Conservation (phyloP, 2,888 invertebrate genomes). For the Meteorus cinctellus region DNA sequence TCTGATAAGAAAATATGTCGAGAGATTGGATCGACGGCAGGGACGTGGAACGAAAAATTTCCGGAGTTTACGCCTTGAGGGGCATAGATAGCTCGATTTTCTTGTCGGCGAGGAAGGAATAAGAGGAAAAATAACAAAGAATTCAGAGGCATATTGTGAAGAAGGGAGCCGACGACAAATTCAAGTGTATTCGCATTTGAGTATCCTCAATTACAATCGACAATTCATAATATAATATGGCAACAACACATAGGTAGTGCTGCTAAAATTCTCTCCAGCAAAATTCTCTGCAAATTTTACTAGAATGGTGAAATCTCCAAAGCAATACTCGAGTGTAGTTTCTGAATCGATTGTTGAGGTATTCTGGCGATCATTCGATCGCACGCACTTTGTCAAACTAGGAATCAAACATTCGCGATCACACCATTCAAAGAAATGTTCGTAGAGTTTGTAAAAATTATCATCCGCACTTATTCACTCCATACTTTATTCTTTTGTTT, state of each 20-base stretch:
- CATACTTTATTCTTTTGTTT: too few relatives aligned
- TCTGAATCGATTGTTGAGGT: too few relatives aligned
- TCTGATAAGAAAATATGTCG: slow-evolving; percentile 42
- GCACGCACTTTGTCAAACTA: too few relatives aligned
- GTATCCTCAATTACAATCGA: too few relatives aligned
- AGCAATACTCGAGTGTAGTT: neutral
- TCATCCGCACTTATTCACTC: too few relatives aligned
- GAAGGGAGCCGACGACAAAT: too few relatives aligned
- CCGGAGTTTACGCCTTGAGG: slow-evolving; percentile 34
- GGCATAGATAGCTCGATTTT: slow-evolving; percentile 18
- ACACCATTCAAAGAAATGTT: too few relatives aligned
- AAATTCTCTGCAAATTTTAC: slow-evolving; percentile 34
- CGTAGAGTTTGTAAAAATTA: too few relatives aligned
- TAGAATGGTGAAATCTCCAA: slow-evolving; percentile 20
- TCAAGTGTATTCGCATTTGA: too few relatives aligned
- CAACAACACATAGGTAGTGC: slow-evolving; percentile 32
- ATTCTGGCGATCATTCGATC: too few relatives aligned
- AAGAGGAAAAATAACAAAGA: slow-evolving; percentile 19
- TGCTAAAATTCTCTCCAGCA: neutral
- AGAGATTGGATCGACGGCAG: slow-evolving; percentile 33
- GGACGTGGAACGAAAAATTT: slow-evolving; percentile 41
- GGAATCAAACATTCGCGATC: too few relatives aligned
- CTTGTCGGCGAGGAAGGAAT: slow-evolving; percentile 18
- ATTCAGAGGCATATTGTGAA: too few relatives aligned
- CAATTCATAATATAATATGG: neutral